Conservation (phyloP, 2,113 vertebrate genomes). For the Alaudala cheleensis region DNA sequence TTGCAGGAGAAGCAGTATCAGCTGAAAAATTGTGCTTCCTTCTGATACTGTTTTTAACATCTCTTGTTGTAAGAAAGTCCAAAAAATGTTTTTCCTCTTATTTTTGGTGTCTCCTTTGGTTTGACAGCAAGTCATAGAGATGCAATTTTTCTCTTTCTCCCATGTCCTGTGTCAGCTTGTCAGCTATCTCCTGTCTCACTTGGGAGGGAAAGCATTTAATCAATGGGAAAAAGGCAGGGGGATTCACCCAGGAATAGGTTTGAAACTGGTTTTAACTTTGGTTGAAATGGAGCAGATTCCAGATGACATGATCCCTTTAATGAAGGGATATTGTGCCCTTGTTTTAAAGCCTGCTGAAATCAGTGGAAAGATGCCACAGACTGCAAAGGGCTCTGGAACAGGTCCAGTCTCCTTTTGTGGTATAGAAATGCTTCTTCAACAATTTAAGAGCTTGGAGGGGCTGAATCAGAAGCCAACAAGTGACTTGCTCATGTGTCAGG, state of each 20-base stretch:
- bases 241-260: not conserved
- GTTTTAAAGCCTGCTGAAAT: not conserved
- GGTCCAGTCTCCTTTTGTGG: not conserved
- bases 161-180: not conserved
- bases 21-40: not conserved
- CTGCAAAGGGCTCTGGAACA: constrained; percentile 1
- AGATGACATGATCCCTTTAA: not conserved
- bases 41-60: not conserved
- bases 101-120: not conserved
- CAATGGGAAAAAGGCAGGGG: not conserved
- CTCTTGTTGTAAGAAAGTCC: not conserved
- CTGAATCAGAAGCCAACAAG: not conserved
- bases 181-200: not conserved
- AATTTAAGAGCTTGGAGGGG: not conserved
- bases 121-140: not conserved
- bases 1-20: not conserved
- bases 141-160: not conserved
- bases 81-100: not conserved
- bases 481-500: not conserved
- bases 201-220: not conserved
- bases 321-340: not conserved
- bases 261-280: not conserved
- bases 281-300: not conserved
- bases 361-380: not conserved
- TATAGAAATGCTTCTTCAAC: not conserved